Conservation (phyloP, 2,797 vertebrate genomes). For the Manis javanica region DNA sequence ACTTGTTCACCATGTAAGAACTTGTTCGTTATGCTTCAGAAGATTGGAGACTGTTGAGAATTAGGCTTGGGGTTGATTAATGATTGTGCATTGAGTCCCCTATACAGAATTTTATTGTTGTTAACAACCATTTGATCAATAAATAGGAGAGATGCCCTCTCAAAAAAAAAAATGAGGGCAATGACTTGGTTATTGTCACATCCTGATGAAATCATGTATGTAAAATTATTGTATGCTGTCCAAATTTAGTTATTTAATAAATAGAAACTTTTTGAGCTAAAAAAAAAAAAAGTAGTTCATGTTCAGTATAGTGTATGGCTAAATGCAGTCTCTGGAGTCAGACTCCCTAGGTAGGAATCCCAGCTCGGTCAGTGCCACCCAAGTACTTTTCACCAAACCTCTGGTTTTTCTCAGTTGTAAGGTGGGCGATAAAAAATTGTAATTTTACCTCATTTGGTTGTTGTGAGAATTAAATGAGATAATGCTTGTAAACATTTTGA, state of each 20-base stretch:
- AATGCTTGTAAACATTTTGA: neutral
- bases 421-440: neutral
- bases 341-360: neutral
- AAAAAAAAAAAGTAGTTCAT: neutral
- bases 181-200: neutral
- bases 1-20: no score
- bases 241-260: neutral
- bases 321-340: neutral
- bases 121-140: no score
- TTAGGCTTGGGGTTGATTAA: no score
- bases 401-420: neutral
- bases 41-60: no score
- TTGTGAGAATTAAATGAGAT: slow-evolving; percentile 34
- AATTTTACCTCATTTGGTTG: neutral
- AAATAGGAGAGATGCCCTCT: no score
- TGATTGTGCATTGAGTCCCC: no score
- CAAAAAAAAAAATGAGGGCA: neutral
- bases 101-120: no score
- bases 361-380: neutral
- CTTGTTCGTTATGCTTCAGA: no score
- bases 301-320: neutral
- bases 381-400: neutral
- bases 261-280: neutral
- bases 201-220: neutral
- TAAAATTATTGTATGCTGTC: neutral